Evolutionary conservation across 1,140 invertebrate genomes (phyloP).

Genomic region (Drosophila sp.): DNA sequence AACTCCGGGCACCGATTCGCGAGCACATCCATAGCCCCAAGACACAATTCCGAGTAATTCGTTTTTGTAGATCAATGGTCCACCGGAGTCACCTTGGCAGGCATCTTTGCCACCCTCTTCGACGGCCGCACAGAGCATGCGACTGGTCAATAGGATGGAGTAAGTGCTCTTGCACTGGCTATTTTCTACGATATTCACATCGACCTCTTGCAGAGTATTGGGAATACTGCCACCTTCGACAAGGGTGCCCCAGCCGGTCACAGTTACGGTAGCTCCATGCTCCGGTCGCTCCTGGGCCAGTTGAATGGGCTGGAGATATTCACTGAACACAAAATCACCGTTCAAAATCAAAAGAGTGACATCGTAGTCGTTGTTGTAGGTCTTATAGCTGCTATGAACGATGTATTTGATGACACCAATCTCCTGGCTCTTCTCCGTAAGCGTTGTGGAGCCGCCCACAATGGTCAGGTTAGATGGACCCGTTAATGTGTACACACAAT

Average conservation of each 20-base stretch:
- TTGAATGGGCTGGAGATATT: slow-evolving; percentile 56
- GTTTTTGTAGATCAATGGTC: slow-evolving; percentile 78
- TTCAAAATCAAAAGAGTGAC: slow-evolving; percentile 59
- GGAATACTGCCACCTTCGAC: slow-evolving; percentile 47
- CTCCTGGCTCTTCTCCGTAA: slow-evolving; percentile 43
- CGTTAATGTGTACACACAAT: slow-evolving; percentile 82
- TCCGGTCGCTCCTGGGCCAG: slow-evolving; percentile 58
- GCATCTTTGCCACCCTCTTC: slow-evolving; percentile 84
- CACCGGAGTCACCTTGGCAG: slow-evolving; percentile 84
- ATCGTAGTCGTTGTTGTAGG: slow-evolving; percentile 67
- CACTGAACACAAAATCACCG: slow-evolving; percentile 58
- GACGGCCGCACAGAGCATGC: slow-evolving; percentile 85
- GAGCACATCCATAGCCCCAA: slow-evolving; percentile 88
- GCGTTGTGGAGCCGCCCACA: slow-evolving; percentile 58
- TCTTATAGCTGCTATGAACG: slow-evolving; percentile 59
- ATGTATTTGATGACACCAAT: slow-evolving; percentile 52
- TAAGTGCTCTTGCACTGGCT: slow-evolving; percentile 53
- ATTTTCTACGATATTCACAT: slow-evolving; percentile 59
- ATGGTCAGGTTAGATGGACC: slow-evolving; percentile 51
- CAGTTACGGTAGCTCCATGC: slow-evolving; percentile 46
- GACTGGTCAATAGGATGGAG: slow-evolving; percentile 79
- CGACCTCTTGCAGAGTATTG: slow-evolving; percentile 59
- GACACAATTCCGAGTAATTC: slow-evolving; percentile 86
- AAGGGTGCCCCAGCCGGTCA: slow-evolving; percentile 73
- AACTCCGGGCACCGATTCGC: slow-evolving; percentile 86